A percentile compares a stretch with the other conserved stretches of the same genome.
Conservation (phyloP, 1,140 invertebrate species). For the Spodoptera litura region DNA sequence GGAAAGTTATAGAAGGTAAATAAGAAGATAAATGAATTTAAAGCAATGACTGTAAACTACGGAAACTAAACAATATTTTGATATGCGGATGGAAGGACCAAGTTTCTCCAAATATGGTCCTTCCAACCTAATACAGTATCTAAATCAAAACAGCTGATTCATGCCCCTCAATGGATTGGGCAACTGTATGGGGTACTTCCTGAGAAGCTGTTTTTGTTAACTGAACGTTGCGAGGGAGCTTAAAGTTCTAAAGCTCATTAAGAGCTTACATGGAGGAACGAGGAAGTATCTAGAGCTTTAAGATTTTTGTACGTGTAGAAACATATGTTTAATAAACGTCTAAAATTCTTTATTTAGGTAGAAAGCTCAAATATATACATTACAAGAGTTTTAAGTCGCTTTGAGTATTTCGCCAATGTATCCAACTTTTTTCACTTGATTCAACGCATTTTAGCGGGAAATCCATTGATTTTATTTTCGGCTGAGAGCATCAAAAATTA, state of each 20-base stretch:
- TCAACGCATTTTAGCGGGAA: too few relatives aligned
- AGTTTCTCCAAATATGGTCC: neutral
- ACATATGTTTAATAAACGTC: neutral
- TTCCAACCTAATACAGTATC: neutral
- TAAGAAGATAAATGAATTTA: too few relatives aligned
- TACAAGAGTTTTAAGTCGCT: too few relatives aligned
- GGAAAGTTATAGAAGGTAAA: too few relatives aligned
- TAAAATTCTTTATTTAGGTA: neutral
- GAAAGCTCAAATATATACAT: too few relatives aligned
- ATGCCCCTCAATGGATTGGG: neutral
- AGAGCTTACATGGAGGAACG: neutral
- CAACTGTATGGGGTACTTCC: neutral
- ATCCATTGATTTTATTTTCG: too few relatives aligned
- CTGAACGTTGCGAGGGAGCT: neutral
- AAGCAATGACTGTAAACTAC: too few relatives aligned
- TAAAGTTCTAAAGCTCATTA: neutral
- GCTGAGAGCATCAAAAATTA: too few relatives aligned
- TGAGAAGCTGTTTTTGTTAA: neutral
- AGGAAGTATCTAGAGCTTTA: neutral
- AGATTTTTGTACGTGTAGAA: neutral
- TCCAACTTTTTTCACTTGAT: too few relatives aligned
- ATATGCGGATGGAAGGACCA: neutral
- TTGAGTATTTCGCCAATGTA: too few relatives aligned
- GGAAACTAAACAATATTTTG: neutral
- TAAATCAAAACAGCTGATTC: slow-evolving; percentile 18